Percentiles rank a stretch among this genome's conserved stretches.
These are phyloP conservation scores for Netta rufina DNA, from an alignment of 2,797 vertebrate genomes.

Conservation along the genomic window DNA sequence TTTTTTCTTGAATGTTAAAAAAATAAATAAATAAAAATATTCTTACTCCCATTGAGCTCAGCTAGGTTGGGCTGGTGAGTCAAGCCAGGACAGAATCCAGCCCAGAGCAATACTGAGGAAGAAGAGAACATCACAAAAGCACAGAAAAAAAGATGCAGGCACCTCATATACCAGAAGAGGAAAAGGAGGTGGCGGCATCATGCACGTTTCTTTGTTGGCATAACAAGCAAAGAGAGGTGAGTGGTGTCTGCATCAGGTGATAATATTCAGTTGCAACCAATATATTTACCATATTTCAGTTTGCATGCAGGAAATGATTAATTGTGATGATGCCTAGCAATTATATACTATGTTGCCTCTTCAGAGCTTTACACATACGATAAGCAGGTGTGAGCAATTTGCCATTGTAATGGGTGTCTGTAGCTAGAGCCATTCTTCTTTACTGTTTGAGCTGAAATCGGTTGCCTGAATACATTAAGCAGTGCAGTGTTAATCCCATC, in stretches of 20 bases:
- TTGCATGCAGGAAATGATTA: slow-evolving; percentile 47
- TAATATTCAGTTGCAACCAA: slow-evolving; percentile 56
- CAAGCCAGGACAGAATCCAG: not conserved
- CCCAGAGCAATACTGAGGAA: not conserved
- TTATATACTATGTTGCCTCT: slow-evolving; percentile 27
- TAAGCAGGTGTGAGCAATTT: slow-evolving; percentile 64
- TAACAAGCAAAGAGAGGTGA: slow-evolving; percentile 1
- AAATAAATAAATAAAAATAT: not conserved
- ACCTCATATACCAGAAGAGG: not conserved
- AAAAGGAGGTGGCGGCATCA: not conserved
- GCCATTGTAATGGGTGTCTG: slow-evolving; percentile 15
- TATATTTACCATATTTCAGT: slow-evolving; percentile 44
- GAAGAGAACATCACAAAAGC: not conserved
- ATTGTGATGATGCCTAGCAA: slow-evolving; percentile 40
- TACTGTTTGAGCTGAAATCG: slow-evolving; percentile 18
- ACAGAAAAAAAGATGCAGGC: not conserved
- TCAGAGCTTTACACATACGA: not conserved
- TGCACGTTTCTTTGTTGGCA: not conserved
- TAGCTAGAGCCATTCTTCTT: slow-evolving; percentile 44
- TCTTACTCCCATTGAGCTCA: not conserved
- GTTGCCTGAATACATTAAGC: slow-evolving; percentile 29
- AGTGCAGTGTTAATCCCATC: not conserved
- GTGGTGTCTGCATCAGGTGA: slow-evolving; percentile 18
- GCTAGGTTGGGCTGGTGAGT: not conserved
- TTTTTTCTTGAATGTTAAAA: not conserved